Conservation (phyloP, 2,113 vertebrate species). For the Pimephales promelas region DNA sequence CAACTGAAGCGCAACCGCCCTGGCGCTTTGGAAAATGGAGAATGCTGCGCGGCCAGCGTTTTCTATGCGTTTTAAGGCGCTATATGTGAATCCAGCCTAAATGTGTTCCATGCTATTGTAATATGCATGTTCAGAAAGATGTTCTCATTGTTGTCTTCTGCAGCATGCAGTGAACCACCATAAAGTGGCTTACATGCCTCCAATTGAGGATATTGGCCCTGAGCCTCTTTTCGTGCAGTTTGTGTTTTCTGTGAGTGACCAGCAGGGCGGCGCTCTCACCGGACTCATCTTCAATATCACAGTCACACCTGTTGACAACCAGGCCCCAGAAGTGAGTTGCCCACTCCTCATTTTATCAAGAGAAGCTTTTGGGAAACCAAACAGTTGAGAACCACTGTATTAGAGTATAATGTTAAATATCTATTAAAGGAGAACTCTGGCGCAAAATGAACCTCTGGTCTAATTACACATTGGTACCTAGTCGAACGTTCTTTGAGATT, state of each 20-base stretch:
- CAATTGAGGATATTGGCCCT: conserved; percentile 75
- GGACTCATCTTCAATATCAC: conserved; percentile 78
- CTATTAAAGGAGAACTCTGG: too few relatives aligned
- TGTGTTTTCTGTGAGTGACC: conserved; percentile 78
- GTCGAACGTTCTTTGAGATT: too few relatives aligned
- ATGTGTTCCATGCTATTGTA: not conserved
- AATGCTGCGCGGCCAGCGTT: too few relatives aligned
- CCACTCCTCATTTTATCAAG: not conserved
- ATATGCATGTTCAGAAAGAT: not conserved
- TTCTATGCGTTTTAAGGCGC: too few relatives aligned
- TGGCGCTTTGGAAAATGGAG: too few relatives aligned
- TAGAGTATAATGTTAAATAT: too few relatives aligned
- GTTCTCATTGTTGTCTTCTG: conserved; percentile 24
- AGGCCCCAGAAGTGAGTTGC: conserved; percentile 70
- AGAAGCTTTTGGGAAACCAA: too few relatives aligned
- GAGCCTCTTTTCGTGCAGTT: conserved; percentile 75
- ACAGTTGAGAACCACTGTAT: too few relatives aligned
- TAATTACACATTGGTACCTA: too few relatives aligned
- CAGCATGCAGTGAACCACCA: conserved; percentile 79
- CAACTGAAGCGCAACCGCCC: too few relatives aligned
- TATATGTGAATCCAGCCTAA: too few relatives aligned
- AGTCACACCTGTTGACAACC: conserved; percentile 75
- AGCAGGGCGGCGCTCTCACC: conserved; percentile 72
- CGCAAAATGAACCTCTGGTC: too few relatives aligned
- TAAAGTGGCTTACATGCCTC: conserved; percentile 83